These are phyloP conservation scores for Phenganax stokvisi DNA, from an alignment of 92 coral and sea anemone species.

Conservation along the genomic window DNA sequence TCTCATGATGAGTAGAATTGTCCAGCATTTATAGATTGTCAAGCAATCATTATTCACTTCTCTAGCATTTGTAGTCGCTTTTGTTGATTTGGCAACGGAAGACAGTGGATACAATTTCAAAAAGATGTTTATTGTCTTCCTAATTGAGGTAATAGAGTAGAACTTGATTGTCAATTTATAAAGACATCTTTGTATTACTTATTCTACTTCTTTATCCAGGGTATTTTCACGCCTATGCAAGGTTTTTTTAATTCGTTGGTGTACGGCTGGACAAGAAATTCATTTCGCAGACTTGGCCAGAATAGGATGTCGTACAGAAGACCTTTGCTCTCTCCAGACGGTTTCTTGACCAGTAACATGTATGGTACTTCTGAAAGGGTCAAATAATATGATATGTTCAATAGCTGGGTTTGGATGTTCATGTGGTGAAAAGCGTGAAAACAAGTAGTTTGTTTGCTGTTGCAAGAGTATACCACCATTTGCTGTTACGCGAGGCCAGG, in stretches of 20 bases:
- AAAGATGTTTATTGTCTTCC: conserved; percentile 43
- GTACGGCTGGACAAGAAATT: conserved; percentile 90
- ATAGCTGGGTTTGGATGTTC: too few species aligned
- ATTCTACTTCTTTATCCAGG: conserved; percentile 43
- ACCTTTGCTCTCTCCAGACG: conserved; percentile 23
- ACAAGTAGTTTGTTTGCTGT: too few species aligned
- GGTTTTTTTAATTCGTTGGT: conserved; percentile 88
- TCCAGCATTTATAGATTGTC: not conserved
- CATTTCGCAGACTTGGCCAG: conserved; percentile 65
- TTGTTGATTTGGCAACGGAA: conserved; percentile 39
- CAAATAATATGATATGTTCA: not conserved
- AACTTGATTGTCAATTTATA: not conserved
- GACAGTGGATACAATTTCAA: conserved; percentile 27
- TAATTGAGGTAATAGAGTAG: conserved; percentile 35
- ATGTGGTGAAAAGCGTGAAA: too few species aligned
- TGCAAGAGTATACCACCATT: too few species aligned
- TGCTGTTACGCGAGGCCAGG: too few species aligned
- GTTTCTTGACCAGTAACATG: conserved; percentile 12
- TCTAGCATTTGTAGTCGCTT: conserved; percentile 51
- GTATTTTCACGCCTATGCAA: conserved; percentile 89
- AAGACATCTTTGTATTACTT: not conserved
- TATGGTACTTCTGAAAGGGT: conserved; percentile 4
- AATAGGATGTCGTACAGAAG: conserved; percentile 16
- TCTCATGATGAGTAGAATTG: not conserved
- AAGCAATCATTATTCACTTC: not conserved